Evolutionary conservation across 2,888 invertebrate species (phyloP), one percentile per base, ranked within the genome.

Genomic region (Saturnia pavonia): DNA sequence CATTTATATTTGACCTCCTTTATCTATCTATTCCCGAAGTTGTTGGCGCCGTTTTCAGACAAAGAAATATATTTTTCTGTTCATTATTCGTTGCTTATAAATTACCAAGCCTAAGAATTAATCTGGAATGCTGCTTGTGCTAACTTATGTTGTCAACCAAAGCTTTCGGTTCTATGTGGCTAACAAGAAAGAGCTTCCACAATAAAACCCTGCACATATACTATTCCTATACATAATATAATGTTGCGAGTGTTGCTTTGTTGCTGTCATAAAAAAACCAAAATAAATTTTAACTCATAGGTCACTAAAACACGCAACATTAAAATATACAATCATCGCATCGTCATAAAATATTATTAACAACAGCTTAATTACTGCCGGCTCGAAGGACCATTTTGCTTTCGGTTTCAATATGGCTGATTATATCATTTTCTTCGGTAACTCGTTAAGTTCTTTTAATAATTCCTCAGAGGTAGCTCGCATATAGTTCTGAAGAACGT

Each of bases 301-400:
- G 57, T 60, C 57, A 60, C 14, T 25, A 27, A 60, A 60, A 60
- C 57, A 60, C 57, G 57, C 57, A 27, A 60, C 27, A 27, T 27
- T 60, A 25, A 60, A 60, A 60, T 60, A 60, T 9, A 14, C 12
- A 27, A 60, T 60, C 12, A 60, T 60, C 12, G 25, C 6, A 27
- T 12, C 16, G 57, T 27, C 57, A 60, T 60, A 60, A 12, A 11
- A 8, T 27, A 27, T 27, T 25, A 60, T 22, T 22, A 54, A 6
- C 11, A 19, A 9, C 54, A 54, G 54, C 22, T 54, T 54, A 22
- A 11, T 22, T n/a, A 9, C 9, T 54, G 7, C 2, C 22, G 9
- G 54, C 22, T 22, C n/a, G 54, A 54, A 9, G 11, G n/a, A 22
- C 1, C n/a, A 54, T 22, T 48, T 48, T 43, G 12, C 12, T 43